Percentiles rank a stretch among this genome's conserved stretches.
Conservation (phyloP, 2,888 invertebrate species). For the Galerucella nymphaeae region DNA sequence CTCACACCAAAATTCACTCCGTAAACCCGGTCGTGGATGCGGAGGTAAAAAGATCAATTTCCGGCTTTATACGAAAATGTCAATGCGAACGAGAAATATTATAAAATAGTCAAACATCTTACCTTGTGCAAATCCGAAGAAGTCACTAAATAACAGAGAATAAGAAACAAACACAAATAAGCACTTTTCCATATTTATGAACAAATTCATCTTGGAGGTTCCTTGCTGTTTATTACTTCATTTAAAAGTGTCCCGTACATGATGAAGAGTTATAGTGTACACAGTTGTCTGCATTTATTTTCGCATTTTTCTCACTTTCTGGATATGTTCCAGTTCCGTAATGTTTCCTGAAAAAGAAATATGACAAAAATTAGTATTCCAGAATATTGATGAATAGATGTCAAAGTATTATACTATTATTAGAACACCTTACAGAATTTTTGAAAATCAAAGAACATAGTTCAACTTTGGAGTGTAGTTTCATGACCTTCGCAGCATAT, state of each 20-base stretch:
- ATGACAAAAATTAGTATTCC: neutral
- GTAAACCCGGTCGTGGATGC: no score
- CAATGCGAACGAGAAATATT: no score
- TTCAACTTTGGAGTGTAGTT: no score
- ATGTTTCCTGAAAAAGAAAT: slow-evolving; percentile 5
- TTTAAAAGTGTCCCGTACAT: slow-evolving; percentile 26
- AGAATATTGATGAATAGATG: no score
- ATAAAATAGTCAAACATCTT: slow-evolving; percentile 35
- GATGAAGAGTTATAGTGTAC: slow-evolving; percentile 28
- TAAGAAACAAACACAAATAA: slow-evolving; percentile 54
- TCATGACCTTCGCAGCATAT: no score
- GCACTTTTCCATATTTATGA: slow-evolving; percentile 59
- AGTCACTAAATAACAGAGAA: slow-evolving; percentile 48
- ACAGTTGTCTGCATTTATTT: neutral
- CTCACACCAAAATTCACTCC: no score
- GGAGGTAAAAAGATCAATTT: no score
- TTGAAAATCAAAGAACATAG: no score
- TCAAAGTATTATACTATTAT: no score
- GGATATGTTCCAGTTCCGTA: no score
- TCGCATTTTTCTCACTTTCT: neutral
- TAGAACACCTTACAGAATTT: no score
- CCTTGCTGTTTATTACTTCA: slow-evolving; percentile 51
- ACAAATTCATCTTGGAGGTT: slow-evolving; percentile 50
- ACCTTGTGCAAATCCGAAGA: slow-evolving; percentile 55
- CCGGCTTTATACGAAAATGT: no score